Percentiles rank a stretch among this genome's conserved stretches.
These are phyloP conservation scores for Sandelia bainsii DNA, from an alignment of 2,797 vertebrate genomes.

Conservation along the genomic window DNA sequence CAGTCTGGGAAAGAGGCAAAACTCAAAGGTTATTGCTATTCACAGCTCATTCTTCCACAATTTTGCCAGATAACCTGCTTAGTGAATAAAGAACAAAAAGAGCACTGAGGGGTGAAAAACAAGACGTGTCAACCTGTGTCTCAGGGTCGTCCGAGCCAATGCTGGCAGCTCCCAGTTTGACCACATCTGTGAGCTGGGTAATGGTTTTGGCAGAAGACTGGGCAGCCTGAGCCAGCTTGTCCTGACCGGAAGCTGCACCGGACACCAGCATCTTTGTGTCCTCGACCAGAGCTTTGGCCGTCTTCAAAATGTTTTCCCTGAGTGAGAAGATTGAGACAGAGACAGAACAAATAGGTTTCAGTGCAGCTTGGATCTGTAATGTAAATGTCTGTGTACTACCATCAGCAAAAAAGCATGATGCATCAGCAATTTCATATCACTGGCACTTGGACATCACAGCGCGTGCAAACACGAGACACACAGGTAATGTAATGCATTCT, in stretches of 20 bases:
- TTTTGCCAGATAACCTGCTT: background rate
- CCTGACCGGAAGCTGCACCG: constrained; percentile 94
- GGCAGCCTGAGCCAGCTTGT: constrained; percentile 94
- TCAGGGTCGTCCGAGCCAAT: constrained; percentile 95
- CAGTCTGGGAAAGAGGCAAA: constrained; percentile 4
- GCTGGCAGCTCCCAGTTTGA: constrained; percentile 95
- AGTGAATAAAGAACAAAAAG: constrained; percentile 14
- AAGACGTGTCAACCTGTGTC: constrained; percentile 88
- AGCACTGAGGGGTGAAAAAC: background rate
- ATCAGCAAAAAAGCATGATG: background rate
- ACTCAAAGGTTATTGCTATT: constrained; percentile 26
- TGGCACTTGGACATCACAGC: constrained; percentile 43
- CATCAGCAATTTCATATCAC: constrained; percentile 15
- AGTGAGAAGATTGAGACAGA: constrained; percentile 1
- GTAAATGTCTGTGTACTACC: background rate
- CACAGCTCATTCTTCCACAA: constrained; percentile 1
- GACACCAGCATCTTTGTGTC: constrained; percentile 97
- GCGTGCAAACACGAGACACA: constrained; percentile 2
- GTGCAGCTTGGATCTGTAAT: background rate
- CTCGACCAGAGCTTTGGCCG: constrained; percentile 88
- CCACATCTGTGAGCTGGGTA: constrained; percentile 96
- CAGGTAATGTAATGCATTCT: constrained; percentile 8
- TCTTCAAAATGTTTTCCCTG: constrained; percentile 80
- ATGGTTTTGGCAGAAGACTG: constrained; percentile 97
- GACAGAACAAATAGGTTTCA: background rate